phyloP scores from a whole-genome alignment of 2,113 vertebrate genomes.

The Herpailurus yagouaroundi region DNA sequence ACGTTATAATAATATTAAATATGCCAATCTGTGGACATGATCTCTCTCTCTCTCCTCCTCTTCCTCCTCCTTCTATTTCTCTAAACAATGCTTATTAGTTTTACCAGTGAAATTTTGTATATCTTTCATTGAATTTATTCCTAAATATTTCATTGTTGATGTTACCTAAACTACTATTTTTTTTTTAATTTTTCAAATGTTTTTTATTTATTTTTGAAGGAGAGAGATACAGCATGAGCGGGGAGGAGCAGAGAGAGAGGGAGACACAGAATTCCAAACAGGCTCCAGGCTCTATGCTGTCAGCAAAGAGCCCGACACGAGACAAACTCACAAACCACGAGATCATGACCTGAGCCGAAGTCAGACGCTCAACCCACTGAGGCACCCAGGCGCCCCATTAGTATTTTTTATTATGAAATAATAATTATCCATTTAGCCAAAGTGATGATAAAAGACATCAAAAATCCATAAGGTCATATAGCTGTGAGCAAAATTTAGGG shows the following conservation, averaged over 20 bases:
- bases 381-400: too few species aligned
- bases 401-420: background rate
- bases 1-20: background rate
- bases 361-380: too few species aligned
- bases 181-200: background rate
- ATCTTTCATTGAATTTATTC: background rate
- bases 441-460: background rate
- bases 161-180: background rate
- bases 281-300: too few species aligned
- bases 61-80: background rate
- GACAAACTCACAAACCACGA: too few species aligned
- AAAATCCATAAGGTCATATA: background rate
- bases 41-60: background rate
- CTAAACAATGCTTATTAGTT: background rate
- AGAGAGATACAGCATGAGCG: too few species aligned
- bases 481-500: background rate
- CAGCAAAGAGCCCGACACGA: too few species aligned
- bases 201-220: too few species aligned
- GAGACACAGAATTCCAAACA: too few species aligned
- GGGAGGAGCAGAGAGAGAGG: too few species aligned
- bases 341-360: too few species aligned
- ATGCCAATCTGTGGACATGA: background rate
- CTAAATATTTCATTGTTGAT: background rate
- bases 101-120: background rate
- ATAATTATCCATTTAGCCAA: background rate